These are phyloP conservation scores for Falco rusticolus DNA, from an alignment of 2,797 vertebrate genomes.

Conservation along the genomic window DNA sequence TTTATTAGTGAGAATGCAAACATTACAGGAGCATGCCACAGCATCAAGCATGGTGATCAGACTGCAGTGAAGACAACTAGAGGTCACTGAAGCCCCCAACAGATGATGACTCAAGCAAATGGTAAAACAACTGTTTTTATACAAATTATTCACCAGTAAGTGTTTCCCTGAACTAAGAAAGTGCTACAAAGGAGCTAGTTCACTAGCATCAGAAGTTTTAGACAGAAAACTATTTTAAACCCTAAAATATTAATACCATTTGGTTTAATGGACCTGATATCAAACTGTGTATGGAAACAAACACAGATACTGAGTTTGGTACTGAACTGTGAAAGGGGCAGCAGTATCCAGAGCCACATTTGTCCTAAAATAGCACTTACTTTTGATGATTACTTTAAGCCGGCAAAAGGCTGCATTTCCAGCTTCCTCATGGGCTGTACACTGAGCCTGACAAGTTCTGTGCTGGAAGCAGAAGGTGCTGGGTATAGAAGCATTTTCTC, in stretches of 20 bases:
- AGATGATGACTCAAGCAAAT: neutral
- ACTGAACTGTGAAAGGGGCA: neutral
- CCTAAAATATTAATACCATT: neutral
- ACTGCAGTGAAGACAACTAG: neutral
- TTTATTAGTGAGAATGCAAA: neutral
- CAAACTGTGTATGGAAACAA: neutral
- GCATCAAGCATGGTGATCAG: neutral
- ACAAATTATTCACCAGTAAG: neutral
- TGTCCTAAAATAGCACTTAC: neutral
- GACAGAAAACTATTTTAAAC: neutral
- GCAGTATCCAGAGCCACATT: neutral
- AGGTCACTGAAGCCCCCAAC: accelerated
- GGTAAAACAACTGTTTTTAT: neutral
- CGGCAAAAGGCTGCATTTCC: neutral
- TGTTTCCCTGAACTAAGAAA: neutral
- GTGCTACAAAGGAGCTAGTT: neutral
- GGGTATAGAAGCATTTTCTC: neutral
- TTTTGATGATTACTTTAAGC: neutral
- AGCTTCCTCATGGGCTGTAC: neutral
- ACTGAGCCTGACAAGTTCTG: neutral
- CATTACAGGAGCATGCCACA: neutral
- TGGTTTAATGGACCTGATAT: neutral
- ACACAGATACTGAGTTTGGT: neutral
- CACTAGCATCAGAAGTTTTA: neutral
- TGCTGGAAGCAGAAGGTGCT: neutral